Base-by-base conservation (phyloP, 2,888 invertebrate species). In the Sphaeridia pumilis region DNA sequence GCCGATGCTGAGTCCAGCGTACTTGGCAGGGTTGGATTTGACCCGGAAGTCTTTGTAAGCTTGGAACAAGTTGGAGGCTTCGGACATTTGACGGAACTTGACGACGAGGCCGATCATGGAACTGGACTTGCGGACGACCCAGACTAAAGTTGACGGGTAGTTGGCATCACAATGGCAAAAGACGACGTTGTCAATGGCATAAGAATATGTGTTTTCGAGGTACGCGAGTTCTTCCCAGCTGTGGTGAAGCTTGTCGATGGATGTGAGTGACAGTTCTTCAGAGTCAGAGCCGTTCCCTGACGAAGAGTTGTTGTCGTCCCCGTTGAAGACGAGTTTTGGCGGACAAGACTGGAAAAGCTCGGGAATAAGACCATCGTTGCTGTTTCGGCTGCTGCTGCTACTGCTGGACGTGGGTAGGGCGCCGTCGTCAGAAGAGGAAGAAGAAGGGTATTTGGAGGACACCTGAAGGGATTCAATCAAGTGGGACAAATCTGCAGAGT, bases 261-360 rank as follows among this genome's bases (percentile, higher is more conserved):
- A 56, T 7, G 55, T 51, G 17, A 54, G 43, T 25, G 56, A 60
- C 47, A 65, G 61, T 49, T 65, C 64, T 51, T 65, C 64, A 12
- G 64, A 65, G 46, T 65, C 64, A 0, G 64, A 65, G 17, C 64
- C 64, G 47, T 65, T 65, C 28, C 64, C 64, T 2, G 64, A 65
- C 5, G 61, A 61, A 1, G 64, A 65, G 35, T 63, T 63, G 36
- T 57, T 60, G 43, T 65, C 64, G 46, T 63, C 38, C 12, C 12
- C 38, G 38, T 38, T 38, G 17, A 38, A 38, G 38, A 38, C 38
- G 38, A 38, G 38, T 38, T 38, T 38, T 38, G 38, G 38, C 10
- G 38, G 38, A 17, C 38, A 38, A 5, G 38, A 38, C 20, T 38
- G 17, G 20, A 38, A 38, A 38, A 38, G 38, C 38, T 38, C 38